A percentile compares a stretch with the other conserved stretches of the same genome.
Evolutionary conservation across 2,113 vertebrate species (phyloP).

Genomic region (Sapayoa aenigma): DNA sequence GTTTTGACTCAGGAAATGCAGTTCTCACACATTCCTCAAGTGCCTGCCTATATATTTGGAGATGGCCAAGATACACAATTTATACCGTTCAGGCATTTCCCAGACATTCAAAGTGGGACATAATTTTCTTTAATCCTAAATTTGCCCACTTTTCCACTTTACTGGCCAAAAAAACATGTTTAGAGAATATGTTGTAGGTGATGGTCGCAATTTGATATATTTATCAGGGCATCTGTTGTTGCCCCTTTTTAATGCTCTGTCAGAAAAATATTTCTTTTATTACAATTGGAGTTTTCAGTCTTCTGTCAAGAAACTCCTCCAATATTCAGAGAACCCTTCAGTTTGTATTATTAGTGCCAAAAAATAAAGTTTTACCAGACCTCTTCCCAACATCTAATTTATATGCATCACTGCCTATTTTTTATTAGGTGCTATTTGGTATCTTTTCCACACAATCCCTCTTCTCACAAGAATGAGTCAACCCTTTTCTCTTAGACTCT

Average conservation of each 20-base stretch:
- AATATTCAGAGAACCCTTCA: not conserved
- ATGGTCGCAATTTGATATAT: not conserved
- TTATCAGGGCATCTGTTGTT: conserved; percentile 30
- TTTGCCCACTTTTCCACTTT: conserved; percentile 33
- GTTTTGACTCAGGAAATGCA: conserved; percentile 12
- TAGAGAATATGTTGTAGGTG: not conserved
- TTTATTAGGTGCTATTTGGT: conserved; percentile 56
- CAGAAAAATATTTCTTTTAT: conserved; percentile 43
- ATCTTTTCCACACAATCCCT: conserved; percentile 49
- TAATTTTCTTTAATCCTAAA: conserved; percentile 30
- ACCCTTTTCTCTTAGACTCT: conserved; percentile 1
- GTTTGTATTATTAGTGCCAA: not conserved
- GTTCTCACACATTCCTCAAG: conserved; percentile 9
- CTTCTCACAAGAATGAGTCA: conserved; percentile 33
- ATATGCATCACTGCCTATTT: conserved; percentile 39
- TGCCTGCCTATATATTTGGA: conserved; percentile 15
- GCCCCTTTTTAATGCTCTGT: conserved; percentile 47
- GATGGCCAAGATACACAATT: conserved; percentile 40
- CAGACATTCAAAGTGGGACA: not conserved
- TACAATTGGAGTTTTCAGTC: conserved; percentile 18
- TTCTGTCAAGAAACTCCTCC: conserved; percentile 43
- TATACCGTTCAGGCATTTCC: not conserved
- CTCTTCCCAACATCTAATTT: conserved; percentile 21
- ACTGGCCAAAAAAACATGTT: not conserved
- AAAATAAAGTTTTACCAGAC: conserved; percentile 27